phyloP scores from a whole-genome alignment of 2,113 vertebrate species.

The Motacilla alba region DNA sequence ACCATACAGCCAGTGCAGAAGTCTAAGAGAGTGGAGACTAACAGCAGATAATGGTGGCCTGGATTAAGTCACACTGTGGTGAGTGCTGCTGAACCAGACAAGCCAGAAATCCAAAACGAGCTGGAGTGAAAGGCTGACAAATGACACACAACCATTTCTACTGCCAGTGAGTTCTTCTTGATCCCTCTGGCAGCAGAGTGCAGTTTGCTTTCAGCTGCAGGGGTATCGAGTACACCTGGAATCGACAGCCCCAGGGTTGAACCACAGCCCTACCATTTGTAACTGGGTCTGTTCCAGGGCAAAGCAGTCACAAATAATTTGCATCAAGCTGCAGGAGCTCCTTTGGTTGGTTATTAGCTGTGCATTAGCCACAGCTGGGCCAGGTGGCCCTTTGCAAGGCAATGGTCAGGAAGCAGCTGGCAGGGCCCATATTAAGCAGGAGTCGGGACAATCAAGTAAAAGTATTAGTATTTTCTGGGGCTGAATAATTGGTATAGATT shows the following conservation, averaged over 20 bases:
- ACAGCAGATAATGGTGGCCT: neutral
- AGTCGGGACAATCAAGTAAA: neutral
- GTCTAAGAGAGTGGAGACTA: neutral
- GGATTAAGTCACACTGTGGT: neutral
- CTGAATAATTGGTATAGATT: neutral
- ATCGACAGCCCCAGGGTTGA: rapidly evolving
- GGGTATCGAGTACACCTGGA: neutral
- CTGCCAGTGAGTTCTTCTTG: neutral
- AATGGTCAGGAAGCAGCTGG: neutral
- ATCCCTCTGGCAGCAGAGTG: neutral
- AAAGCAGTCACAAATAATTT: neutral
- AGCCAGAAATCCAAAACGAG: rapidly evolving
- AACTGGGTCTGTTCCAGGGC: neutral
- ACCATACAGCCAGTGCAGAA: neutral
- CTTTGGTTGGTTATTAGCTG: neutral
- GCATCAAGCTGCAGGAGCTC: neutral
- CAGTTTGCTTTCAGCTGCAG: neutral
- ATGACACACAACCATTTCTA: neutral
- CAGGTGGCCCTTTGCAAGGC: neutral
- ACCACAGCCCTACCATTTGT: neutral
- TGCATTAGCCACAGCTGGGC: neutral
- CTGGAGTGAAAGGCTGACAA: neutral
- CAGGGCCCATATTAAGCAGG: rapidly evolving
- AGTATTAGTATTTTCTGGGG: neutral
- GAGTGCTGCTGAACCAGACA: neutral